A percentile compares a stretch with the other conserved stretches of the same genome.
phyloP scores from a whole-genome alignment of 2,113 vertebrate genomes.

The Leuciscus idus region DNA sequence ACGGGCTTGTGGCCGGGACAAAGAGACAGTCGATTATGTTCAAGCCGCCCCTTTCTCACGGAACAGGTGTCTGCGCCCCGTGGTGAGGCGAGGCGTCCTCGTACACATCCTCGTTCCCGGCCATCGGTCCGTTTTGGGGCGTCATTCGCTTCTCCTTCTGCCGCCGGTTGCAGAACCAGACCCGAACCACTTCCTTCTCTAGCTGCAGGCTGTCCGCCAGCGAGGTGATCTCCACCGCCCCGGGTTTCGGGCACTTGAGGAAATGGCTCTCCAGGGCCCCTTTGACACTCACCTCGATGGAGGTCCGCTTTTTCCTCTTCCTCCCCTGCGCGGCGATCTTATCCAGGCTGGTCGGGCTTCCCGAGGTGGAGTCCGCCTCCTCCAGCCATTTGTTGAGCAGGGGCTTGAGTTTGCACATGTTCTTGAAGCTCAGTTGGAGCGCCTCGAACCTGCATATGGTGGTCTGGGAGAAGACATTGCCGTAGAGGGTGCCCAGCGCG shows the following conservation, averaged over 20 bases:
- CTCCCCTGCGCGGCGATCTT: constrained; percentile 98
- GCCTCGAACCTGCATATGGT: constrained; percentile 99
- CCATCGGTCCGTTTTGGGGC: constrained; percentile 89
- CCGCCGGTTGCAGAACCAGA: constrained; percentile 99
- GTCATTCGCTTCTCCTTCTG: constrained; percentile 99
- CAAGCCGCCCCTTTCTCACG: constrained; percentile 76
- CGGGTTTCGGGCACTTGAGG: constrained; percentile 98
- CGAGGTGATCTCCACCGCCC: constrained; percentile 95
- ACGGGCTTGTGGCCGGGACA: constrained; percentile 46
- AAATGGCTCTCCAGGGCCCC: constrained; percentile 99
- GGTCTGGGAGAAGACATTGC: constrained; percentile 98
- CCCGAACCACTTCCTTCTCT: constrained; percentile 99
- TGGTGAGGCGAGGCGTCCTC: constrained; percentile 97
- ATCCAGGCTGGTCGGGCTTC: constrained; percentile 98
- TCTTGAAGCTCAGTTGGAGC: constrained; percentile 99
- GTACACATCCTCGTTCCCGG: constrained; percentile 95
- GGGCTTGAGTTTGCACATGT: constrained; percentile 99
- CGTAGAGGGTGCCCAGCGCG: constrained; percentile 96
- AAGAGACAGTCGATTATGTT: constrained; percentile 44
- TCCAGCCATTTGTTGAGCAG: constrained; percentile 99
- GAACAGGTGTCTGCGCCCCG: constrained; percentile 96
- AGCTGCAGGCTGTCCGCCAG: constrained; percentile 98
- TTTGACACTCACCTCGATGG: constrained; percentile 98
- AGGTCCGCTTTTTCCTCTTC: constrained; percentile 98
- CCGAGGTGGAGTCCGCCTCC: constrained; percentile 97